phyloP scores from a whole-genome alignment of 2,888 invertebrate genomes.

The Orchesella flavescens region DNA sequence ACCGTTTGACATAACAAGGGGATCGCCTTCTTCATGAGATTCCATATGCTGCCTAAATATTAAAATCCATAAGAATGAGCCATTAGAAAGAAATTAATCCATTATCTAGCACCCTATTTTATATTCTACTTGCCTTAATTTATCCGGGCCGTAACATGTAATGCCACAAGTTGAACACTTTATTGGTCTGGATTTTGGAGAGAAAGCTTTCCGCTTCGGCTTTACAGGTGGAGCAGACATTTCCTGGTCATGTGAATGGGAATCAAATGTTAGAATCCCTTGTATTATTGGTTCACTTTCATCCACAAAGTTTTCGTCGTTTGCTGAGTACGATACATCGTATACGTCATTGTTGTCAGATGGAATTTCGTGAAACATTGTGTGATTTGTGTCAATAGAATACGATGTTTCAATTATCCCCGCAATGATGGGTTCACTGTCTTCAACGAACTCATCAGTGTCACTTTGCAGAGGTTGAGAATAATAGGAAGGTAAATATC shows the following conservation, averaged over 20 bases:
- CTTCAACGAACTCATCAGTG: neutral
- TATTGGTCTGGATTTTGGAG: constrained; percentile 46
- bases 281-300: constrained; percentile 10
- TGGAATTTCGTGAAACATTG: neutral
- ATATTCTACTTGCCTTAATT: constrained; percentile 21
- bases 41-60: constrained; percentile 29
- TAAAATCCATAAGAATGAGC: neutral
- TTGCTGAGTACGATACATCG: neutral
- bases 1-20: neutral
- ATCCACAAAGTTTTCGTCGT: neutral
- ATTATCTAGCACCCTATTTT: too few species aligned
- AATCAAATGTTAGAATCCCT: neutral
- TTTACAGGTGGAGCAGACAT: neutral
- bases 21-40: constrained; percentile 20
- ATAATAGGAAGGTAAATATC: too few species aligned
- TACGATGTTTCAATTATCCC: constrained; percentile 28
- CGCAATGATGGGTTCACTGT: constrained; percentile 23
- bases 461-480: neutral
- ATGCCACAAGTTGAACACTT: constrained; percentile 28
- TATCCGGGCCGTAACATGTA: constrained; percentile 33
- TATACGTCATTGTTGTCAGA: neutral
- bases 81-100: too few species aligned
- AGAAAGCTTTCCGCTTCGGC: neutral
- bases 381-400: neutral
- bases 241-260: neutral